A percentile compares a stretch with the other conserved stretches of the same genome.
Evolutionary conservation across 2,888 invertebrate species (phyloP).

Genomic region (Limnephilus marmoratus): DNA sequence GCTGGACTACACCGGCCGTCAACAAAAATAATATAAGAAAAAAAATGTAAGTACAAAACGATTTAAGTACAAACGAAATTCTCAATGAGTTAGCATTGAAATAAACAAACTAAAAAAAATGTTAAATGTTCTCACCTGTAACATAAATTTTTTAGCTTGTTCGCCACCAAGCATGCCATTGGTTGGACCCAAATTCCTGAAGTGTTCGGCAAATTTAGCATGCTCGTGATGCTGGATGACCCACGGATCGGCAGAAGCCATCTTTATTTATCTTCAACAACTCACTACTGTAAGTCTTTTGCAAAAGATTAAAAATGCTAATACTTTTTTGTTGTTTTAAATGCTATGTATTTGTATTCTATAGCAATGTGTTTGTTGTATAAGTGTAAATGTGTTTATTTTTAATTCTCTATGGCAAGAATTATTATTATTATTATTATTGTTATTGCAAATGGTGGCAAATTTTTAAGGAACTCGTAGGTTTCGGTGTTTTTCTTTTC

Average conservation of each 20-base stretch:
- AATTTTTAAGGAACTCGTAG: neutral
- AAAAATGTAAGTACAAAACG: neutral
- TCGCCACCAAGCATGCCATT: slow-evolving; percentile 94
- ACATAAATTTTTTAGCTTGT: slow-evolving; percentile 94
- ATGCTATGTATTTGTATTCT: neutral
- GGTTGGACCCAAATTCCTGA: slow-evolving; percentile 89
- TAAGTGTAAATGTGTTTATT: neutral
- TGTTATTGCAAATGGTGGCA: neutral
- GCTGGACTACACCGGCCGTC: too few species aligned
- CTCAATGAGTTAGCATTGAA: neutral
- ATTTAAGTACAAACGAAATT: too few species aligned
- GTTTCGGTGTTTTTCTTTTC: neutral
- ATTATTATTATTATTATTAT: neutral
- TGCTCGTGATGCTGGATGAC: slow-evolving; percentile 91
- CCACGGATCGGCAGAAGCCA: slow-evolving; percentile 85
- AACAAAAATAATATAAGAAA: neutral
- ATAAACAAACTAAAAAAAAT: neutral
- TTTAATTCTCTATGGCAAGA: slow-evolving; percentile 13
- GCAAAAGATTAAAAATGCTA: neutral
- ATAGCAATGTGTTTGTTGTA: neutral
- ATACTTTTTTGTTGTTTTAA: neutral
- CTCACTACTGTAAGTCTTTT: too few species aligned
- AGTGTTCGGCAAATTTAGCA: slow-evolving; percentile 93
- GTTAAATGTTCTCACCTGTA: slow-evolving; percentile 77
- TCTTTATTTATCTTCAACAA: neutral